A percentile compares a stretch with the other conserved stretches of the same genome.
Conservation (phyloP, 2,797 vertebrate species). For the Fistularia commersonii region DNA sequence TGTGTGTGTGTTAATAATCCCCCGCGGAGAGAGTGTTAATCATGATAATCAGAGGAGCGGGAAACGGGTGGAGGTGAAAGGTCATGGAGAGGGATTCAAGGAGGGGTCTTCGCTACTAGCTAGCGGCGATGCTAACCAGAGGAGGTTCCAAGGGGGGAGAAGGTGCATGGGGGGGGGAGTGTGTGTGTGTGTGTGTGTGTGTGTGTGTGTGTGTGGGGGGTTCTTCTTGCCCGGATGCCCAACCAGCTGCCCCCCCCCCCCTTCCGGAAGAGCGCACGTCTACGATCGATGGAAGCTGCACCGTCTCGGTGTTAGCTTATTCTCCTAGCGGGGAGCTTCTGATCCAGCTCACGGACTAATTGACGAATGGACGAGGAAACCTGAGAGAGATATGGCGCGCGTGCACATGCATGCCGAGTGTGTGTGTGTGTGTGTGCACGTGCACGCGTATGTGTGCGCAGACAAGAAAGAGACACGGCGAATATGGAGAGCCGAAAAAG, state of each 20-base stretch:
- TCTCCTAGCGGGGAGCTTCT: conserved; percentile 61
- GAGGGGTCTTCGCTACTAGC: no score
- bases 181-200: no score
- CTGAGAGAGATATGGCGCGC: conserved; percentile 65
- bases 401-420: conserved; percentile 23
- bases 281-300: conserved; percentile 72
- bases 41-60: no score
- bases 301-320: conserved; percentile 60
- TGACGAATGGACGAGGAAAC: conserved; percentile 54
- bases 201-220: conserved; percentile 14
- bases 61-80: no score
- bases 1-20: no score
- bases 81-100: no score
- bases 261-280: conserved; percentile 44
- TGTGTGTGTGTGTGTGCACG: no score
- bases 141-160: no score
- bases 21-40: no score
- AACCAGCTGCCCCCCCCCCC: no score
- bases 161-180: no score
- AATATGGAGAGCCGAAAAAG: conserved; percentile 59
- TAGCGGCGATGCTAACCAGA: no score
- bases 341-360: conserved; percentile 59
- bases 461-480: conserved; percentile 36
- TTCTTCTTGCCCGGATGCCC: conserved; percentile 36
- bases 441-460: background rate